Percentiles rank a stretch among this genome's conserved stretches.
These are phyloP conservation scores for Pyralis farinalis DNA, from an alignment of 2,888 invertebrate species.

Conservation along the genomic window DNA sequence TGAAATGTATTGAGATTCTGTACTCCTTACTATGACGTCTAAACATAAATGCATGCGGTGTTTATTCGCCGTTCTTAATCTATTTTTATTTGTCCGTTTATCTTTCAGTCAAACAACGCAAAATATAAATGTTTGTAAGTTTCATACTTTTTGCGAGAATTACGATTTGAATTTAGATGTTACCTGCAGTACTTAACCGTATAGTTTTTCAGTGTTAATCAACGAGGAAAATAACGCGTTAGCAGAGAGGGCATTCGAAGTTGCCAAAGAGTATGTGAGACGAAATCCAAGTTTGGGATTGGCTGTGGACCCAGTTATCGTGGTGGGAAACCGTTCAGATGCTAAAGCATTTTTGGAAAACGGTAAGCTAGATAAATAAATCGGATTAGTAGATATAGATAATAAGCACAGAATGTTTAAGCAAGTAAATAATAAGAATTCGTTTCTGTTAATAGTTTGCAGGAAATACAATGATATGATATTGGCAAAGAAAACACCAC, in stretches of 20 bases:
- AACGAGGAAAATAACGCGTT: conserved; percentile 88
- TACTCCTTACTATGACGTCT: conserved; percentile 1
- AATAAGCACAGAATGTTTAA: background rate
- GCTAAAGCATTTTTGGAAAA: conserved; percentile 86
- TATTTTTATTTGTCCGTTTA: conserved; percentile 31
- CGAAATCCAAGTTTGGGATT: conserved; percentile 85
- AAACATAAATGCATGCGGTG: conserved; percentile 23
- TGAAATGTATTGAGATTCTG: conserved; percentile 16
- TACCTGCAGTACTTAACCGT: background rate
- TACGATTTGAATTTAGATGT: background rate
- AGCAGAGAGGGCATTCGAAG: conserved; percentile 86
- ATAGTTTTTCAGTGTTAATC: conserved; percentile 82
- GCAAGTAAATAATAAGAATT: too few relatives aligned
- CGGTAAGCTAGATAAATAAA: conserved; percentile 69
- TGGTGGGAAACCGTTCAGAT: conserved; percentile 86
- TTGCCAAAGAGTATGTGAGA: conserved; percentile 85
- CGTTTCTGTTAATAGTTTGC: conserved; percentile 80
- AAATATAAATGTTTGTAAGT: conserved; percentile 88
- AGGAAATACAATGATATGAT: conserved; percentile 85
- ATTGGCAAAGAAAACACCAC: conserved; percentile 84
- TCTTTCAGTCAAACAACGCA: conserved; percentile 82
- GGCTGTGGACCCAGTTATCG: conserved; percentile 81
- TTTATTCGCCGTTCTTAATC: conserved; percentile 25
- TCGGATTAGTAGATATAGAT: background rate
- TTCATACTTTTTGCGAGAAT: conserved; percentile 12